phyloP scores from a whole-genome alignment of 2,113 vertebrate genomes.

The Microtus montanus region DNA sequence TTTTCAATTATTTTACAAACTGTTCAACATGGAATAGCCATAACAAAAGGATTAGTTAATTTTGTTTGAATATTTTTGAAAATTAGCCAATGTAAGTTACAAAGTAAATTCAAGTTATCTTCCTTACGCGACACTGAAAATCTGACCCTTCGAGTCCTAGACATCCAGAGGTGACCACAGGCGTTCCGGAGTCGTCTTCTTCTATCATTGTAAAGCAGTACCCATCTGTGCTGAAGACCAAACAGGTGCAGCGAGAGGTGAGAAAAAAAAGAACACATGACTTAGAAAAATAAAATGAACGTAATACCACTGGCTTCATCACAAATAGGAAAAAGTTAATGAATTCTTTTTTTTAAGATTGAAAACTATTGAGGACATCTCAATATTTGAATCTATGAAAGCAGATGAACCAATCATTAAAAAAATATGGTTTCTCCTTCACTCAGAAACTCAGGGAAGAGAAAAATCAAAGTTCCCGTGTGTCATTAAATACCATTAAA shows the following conservation, averaged over 20 bases:
- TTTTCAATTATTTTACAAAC: slow-evolving; percentile 47
- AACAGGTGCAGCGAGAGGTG: not conserved
- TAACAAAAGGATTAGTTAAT: not conserved
- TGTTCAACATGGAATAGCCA: not conserved
- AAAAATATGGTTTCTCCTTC: not conserved
- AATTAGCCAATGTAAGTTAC: not conserved
- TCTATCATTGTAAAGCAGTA: slow-evolving; percentile 98
- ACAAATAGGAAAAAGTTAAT: not conserved
- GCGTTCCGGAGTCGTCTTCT: slow-evolving; percentile 93
- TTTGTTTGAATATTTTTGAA: slow-evolving; percentile 5
- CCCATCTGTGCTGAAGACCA: slow-evolving; percentile 92
- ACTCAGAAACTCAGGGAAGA: not conserved
- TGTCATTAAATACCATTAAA: not conserved
- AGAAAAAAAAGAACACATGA: too few species aligned
- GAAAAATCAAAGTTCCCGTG: not conserved
- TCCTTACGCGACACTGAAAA: slow-evolving; percentile 97
- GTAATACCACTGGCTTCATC: not conserved
- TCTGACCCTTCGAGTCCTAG: slow-evolving; percentile 93
- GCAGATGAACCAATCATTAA: not conserved
- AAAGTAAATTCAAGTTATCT: not conserved
- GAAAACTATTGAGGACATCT: not conserved
- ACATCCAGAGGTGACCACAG: slow-evolving; percentile 94
- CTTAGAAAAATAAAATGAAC: not conserved
- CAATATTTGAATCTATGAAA: not conserved
- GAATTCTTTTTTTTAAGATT: not conserved